Conservation (phyloP, 2,888 invertebrate species). For the Sepioteuthis lessoniana region DNA sequence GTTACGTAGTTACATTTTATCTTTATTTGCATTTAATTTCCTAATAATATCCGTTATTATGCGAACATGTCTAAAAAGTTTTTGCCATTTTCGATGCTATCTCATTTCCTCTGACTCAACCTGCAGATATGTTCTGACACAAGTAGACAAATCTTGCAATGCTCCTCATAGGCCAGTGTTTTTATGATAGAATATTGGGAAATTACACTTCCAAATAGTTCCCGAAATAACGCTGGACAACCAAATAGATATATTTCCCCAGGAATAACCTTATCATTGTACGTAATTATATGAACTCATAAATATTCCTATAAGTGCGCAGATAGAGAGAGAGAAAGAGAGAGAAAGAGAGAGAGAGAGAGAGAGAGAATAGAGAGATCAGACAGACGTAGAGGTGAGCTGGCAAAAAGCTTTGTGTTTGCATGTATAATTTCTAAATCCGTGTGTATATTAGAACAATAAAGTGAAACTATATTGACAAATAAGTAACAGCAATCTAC, state of each 20-base stretch:
- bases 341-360: no score
- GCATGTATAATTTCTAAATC: no score
- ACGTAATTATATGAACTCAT: not conserved
- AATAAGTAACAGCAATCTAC: no score
- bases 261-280: not conserved
- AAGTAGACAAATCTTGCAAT: not conserved
- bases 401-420: no score
- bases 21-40: not conserved
- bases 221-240: not conserved
- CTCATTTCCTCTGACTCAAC: not conserved
- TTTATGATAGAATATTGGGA: not conserved
- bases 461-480: no score
- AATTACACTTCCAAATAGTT: not conserved
- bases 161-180: not conserved
- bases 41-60: conserved; percentile 6
- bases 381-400: no score
- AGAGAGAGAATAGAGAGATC: no score
- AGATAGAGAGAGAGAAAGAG: not conserved
- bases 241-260: conserved; percentile 10
- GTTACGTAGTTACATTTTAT: not conserved
- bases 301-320: not conserved
- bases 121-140: not conserved
- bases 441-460: no score
- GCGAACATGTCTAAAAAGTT: not conserved
- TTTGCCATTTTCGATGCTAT: not conserved